Base-by-base conservation (phyloP, 2,888 invertebrate species). In the Notocelia uddmanniana region DNA sequence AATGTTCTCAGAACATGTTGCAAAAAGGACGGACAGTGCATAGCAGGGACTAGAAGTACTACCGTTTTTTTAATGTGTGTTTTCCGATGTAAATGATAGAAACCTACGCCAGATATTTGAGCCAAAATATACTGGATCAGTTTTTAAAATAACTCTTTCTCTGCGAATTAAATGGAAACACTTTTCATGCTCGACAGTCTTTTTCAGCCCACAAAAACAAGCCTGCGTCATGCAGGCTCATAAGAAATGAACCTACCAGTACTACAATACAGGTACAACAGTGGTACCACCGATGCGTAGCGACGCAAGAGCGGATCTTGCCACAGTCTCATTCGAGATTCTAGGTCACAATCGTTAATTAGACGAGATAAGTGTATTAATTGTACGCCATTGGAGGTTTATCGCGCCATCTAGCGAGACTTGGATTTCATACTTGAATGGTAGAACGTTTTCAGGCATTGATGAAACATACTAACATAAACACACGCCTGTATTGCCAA, bases 311-410 rank as follows among this genome's bases (percentile, higher is more conserved):
- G 82, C 90, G 92, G 91, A 92, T 92, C 91, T 92, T 92, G 85
- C 92, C 83, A 76, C 89, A 91, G 88, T 77, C 93, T 92, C 92
- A 92, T 92, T 93, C 91, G 85, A 88, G 89, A 92, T 93, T 92
- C 93, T 93, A 93, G 93, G 92, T 90, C 92, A 91, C 92, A 92
- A 92, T 92, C 86, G 86, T 89, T 93, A 93, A 93, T 93, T 93
- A 93, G 89, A 77, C 74, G 83, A 92, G 92, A 91, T 93, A 92
- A 91, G 88, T 90, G 90, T 90, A 93, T 93, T 93, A 92, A 93
- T 93, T 92, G 92, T 90, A 87, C 87, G 89, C 89, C 90, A 90
- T 89, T 90, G 88, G 89, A 83, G 81, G 80, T 75, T 68, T 90
- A 91, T 92, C 92, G 86, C 83, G 80, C 81, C 85, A 90, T 91